These are phyloP conservation scores for Phalloptychus januarius DNA, from an alignment of 2,797 vertebrate species.

Conservation along the genomic window DNA sequence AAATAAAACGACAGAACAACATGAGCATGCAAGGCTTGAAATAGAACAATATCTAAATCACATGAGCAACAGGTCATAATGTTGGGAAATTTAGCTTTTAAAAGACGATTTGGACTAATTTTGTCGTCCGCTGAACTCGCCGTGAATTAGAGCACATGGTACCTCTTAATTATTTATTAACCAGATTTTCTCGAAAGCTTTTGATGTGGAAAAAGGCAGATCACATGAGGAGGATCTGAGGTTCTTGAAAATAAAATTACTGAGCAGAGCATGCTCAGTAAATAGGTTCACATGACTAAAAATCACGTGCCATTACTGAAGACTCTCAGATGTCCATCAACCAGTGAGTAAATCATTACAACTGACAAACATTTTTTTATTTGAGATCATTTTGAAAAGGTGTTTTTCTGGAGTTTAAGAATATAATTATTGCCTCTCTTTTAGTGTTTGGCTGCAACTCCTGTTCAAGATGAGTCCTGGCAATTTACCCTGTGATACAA, in stretches of 20 bases:
- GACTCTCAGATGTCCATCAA: slow-evolving; percentile 1
- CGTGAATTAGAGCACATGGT: slow-evolving; percentile 9
- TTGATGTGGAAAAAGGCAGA: slow-evolving; percentile 20
- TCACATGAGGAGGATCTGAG: slow-evolving; percentile 8
- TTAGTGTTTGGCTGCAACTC: neutral
- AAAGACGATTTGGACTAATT: neutral
- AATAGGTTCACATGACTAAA: slow-evolving; percentile 8
- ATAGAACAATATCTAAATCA: neutral
- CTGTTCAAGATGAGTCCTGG: slow-evolving; percentile 1
- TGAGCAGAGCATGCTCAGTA: slow-evolving; percentile 7
- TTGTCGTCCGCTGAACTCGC: neutral
- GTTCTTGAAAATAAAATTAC: slow-evolving; percentile 7
- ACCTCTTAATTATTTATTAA: slow-evolving; percentile 27
- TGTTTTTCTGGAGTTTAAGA: neutral
- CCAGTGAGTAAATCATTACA: neutral
- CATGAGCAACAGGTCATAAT: neutral
- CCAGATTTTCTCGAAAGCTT: slow-evolving; percentile 24
- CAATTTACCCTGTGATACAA: neutral
- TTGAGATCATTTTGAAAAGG: slow-evolving; percentile 11
- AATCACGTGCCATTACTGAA: neutral
- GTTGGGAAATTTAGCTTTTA: neutral
- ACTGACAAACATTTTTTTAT: neutral
- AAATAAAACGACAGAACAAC: neutral
- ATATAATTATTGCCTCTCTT: neutral
- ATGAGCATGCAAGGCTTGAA: neutral